A percentile compares a stretch with the other conserved stretches of the same genome.
phyloP scores from a whole-genome alignment of 2,797 vertebrate species.

The Nothura maculosa region DNA sequence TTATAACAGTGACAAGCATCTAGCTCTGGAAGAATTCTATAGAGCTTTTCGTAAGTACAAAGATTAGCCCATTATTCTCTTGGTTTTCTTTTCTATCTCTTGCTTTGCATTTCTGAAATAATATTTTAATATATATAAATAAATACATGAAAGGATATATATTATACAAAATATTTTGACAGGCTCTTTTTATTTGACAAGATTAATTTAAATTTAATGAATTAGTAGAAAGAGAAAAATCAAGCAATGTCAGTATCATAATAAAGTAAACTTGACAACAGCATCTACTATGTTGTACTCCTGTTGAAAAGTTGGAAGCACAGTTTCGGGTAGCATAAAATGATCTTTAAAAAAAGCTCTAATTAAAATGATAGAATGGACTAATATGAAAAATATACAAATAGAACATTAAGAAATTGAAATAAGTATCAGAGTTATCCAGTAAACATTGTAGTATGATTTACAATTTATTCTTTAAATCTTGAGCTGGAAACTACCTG shows the following conservation, averaged over 20 bases:
- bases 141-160: background rate
- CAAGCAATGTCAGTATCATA: background rate
- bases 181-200: background rate
- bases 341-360: background rate
- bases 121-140: background rate
- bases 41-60: constrained; percentile 91
- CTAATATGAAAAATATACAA: background rate
- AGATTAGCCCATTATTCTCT: background rate
- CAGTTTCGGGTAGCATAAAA: background rate
- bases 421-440: background rate
- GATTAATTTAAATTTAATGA: background rate
- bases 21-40: constrained; percentile 93
- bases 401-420: background rate
- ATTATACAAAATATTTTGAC: background rate
- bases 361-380: background rate
- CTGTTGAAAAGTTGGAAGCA: background rate
- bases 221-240: background rate
- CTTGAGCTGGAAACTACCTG: background rate
- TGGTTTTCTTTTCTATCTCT: background rate
- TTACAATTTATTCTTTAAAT: background rate
- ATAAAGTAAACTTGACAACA: background rate
- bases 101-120: background rate
- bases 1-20: constrained; percentile 88
- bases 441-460: background rate
- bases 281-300: background rate